Evolutionary conservation across 2,113 vertebrate genomes (phyloP), one percentile per base, ranked within the genome.

Genomic region (Apistogramma diplotaenia): DNA sequence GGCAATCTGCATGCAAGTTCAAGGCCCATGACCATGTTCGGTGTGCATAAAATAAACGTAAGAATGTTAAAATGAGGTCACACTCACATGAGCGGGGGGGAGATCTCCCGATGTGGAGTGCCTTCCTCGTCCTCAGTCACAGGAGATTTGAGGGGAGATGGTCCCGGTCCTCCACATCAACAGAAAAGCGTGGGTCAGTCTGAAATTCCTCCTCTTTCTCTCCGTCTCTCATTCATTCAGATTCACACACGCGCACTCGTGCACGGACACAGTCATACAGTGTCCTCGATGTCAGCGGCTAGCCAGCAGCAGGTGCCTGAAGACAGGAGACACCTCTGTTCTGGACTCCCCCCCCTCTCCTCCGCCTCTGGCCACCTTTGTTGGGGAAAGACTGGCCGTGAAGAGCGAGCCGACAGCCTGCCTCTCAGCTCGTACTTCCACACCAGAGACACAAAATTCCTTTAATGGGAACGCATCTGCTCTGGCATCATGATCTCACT

Each of bases 281-380:
- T 92, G 91, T 92, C 91, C 82, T 88, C 89, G 13, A 78, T 89
- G 82, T 89, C 89, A 77, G 83, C 51, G 21, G 25, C 75, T 43
- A 74, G 87, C 90, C 91, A 91, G 91, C 93, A 90, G 94, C 94
- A 94, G 94, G 94, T 95, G 94, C 89, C 84, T 90, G 83, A 78
- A 81, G 86, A 93, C 91, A 94, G 91, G 91, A 86, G 73, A 58
- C 87, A 91, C 86, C 90, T 94, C 92, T 93, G 90, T 93, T 85
- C 80, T 74, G 67, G 61, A 80, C 37, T 5, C 86, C 76, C 82
- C 80, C 77, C 74, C 84, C 60, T 76, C 81, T 88, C 73, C 88
- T 79, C 83, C 19, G 76, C 73, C 87, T 84, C 79, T 87, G 86
- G 65, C 73, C 87, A 92, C 89, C 92, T 89, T 91, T 93, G 91